Evolutionary conservation across 2,113 vertebrate species (phyloP).

Genomic region (Hepsetus odoe): DNA sequence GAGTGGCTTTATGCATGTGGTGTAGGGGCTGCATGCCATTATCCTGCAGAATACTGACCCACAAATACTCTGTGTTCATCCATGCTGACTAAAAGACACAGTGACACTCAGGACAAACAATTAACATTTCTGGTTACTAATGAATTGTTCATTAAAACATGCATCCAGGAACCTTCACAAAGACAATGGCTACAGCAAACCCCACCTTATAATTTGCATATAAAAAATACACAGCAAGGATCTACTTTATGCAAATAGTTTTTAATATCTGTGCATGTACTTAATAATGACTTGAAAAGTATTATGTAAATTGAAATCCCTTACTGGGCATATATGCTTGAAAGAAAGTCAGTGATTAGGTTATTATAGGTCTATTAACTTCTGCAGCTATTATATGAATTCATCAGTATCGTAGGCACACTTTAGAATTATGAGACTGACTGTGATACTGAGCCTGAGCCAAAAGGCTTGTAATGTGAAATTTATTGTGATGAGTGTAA

Average conservation of each 20-base stretch:
- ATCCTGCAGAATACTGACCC: background rate
- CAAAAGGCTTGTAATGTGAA: background rate
- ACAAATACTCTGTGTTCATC: background rate
- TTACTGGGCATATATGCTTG: background rate
- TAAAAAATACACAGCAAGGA: too few species aligned
- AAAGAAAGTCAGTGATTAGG: background rate
- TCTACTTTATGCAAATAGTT: too few species aligned
- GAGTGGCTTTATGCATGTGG: conserved; percentile 21
- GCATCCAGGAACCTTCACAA: too few species aligned
- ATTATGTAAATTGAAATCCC: too few species aligned
- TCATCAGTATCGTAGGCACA: background rate
- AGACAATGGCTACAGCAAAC: too few species aligned
- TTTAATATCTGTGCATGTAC: too few species aligned
- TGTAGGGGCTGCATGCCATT: conserved; percentile 11
- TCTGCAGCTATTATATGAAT: background rate
- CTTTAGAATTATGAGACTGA: background rate
- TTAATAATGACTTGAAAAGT: too few species aligned
- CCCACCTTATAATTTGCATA: too few species aligned
- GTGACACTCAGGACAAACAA: too few species aligned
- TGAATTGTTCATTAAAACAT: too few species aligned
- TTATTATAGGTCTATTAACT: background rate
- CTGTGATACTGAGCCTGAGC: background rate
- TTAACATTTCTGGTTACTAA: too few species aligned
- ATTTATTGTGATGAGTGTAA: background rate
- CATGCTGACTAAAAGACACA: too few species aligned